Evolutionary conservation across 92 coral and sea anemone species (phyloP).

Genomic region (Phenganax subtilis): DNA sequence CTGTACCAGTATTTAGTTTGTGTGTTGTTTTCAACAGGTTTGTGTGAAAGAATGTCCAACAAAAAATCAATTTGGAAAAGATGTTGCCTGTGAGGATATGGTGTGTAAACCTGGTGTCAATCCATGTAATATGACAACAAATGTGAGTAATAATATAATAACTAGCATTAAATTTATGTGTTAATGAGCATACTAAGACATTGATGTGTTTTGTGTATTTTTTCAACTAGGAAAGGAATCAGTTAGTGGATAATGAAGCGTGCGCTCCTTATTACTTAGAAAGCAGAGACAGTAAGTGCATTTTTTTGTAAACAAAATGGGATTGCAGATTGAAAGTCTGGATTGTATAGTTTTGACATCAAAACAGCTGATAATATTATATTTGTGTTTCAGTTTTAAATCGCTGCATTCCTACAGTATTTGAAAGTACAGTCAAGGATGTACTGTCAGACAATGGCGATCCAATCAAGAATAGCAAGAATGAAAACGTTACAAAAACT

Average conservation of each 20-base stretch:
- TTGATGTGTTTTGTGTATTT: no score
- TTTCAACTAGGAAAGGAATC: conserved; percentile 46
- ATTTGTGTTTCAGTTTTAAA: conserved; percentile 56
- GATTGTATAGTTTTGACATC: background rate
- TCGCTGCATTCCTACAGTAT: conserved; percentile 85
- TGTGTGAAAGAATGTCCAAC: conserved; percentile 84
- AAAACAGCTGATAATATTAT: background rate
- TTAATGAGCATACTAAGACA: background rate
- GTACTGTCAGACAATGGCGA: conserved; percentile 17
- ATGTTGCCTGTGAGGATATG: conserved; percentile 52
- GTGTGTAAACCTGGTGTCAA: conserved; percentile 69
- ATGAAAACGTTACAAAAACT: conserved; percentile 52
- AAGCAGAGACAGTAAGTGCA: conserved; percentile 76
- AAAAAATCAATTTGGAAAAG: conserved; percentile 54
- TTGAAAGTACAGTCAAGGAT: conserved; percentile 45
- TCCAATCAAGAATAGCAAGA: conserved; percentile 37
- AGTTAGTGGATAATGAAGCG: conserved; percentile 49
- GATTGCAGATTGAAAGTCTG: background rate
- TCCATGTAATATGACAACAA: conserved; percentile 9
- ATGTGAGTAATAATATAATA: background rate
- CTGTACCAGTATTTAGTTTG: background rate
- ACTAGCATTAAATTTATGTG: background rate
- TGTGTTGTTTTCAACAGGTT: conserved; percentile 47
- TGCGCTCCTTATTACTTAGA: conserved; percentile 90
- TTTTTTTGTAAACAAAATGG: background rate